Evolutionary conservation across 1,140 invertebrate genomes (phyloP).

Genomic region (Oppia nitens): DNA sequence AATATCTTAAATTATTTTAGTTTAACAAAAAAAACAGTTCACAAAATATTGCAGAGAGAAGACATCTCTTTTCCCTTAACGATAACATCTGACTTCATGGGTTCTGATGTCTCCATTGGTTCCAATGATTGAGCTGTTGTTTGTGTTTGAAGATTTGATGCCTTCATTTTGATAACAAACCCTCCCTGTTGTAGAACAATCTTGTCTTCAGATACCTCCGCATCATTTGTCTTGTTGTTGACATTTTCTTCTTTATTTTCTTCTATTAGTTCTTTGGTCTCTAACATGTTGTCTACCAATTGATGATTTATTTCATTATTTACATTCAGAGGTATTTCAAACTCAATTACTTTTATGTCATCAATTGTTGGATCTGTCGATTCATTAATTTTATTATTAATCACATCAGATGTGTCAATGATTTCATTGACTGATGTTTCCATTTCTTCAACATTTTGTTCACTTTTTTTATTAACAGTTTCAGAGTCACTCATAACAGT

Average conservation of each 20-base stretch:
- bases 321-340: conserved; percentile 3
- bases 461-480: background rate
- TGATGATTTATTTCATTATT: background rate
- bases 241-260: background rate
- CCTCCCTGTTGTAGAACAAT: conserved; percentile 7
- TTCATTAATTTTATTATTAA: too few species aligned
- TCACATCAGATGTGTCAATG: background rate
- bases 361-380: too few species aligned
- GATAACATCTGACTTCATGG: background rate
- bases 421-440: background rate
- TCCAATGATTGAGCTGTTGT: background rate
- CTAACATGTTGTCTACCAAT: background rate
- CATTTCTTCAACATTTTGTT: background rate
- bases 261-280: background rate
- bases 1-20: background rate
- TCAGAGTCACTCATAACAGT: background rate
- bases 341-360: conserved; percentile 10
- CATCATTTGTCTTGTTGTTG: background rate
- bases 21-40: background rate
- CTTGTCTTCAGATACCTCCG: background rate
- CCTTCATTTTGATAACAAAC: conserved; percentile 14
- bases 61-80: conserved; percentile 1
- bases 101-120: background rate
- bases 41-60: conserved; percentile 11
- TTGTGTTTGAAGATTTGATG: background rate